Base-by-base conservation (phyloP, 2,797 vertebrate species). In the Catharus ustulatus region DNA sequence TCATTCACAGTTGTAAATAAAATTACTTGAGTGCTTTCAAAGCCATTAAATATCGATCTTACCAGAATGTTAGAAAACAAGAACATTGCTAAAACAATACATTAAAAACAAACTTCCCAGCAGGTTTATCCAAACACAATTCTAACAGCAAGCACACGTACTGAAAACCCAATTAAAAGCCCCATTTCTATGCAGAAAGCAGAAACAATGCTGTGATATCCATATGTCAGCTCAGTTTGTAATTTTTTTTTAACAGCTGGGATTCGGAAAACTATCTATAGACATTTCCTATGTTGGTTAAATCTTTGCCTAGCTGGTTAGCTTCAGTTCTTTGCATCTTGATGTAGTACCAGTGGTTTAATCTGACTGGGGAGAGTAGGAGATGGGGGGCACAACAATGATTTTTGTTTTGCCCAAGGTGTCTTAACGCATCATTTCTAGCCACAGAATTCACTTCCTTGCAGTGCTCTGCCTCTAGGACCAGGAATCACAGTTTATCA, bases 81-180 rank as follows among this genome's bases (percentile, higher is more conserved):
- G 78, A 85, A 55, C 1, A 21, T 38, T 79, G 62, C 82, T 86
- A 81, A 89, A 93, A 87, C 75, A 83, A 75, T 78, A 43, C 55
- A 84, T 78, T 84, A 88, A 73, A 83, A 69, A 52, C 46, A 86
- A 94, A 90, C 77, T 94, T 92, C 67, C 52, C 87, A 87, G 74
- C 77, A 91, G 90, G 83, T 90, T 94, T 87, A 83, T 73, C 45
- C 84, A 84, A 95, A 84, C 23, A 30, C 66, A 76, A 52, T 90
- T 89, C 55, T 49, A 94, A 76, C 63, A 84, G 79, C 73, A 59
- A 95, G 83, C 26, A 46, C 59, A 49, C 4, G 4, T 45, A 86
- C 59, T 63, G 76, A 91, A 94, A 94, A 89, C 46, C 10, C 63
- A 87, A 90, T 91, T 86, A 83, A 84, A 84, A 81, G 46, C 42